Evolutionary conservation across 2,888 invertebrate genomes (phyloP).

Genomic region (Synergus itoensis): DNA sequence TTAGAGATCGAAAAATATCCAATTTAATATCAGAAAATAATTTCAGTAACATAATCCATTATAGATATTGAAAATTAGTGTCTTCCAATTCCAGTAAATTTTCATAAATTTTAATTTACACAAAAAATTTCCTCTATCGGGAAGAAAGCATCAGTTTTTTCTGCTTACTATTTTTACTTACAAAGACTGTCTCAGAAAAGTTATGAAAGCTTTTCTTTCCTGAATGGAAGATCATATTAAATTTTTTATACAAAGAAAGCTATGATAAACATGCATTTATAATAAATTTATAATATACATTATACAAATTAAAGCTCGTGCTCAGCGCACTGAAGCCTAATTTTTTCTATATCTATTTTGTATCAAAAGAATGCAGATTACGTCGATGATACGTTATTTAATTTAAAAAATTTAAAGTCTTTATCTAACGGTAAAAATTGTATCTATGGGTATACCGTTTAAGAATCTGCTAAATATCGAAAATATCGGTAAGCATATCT

Average conservation of each 20-base stretch:
- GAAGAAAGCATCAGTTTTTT: background rate
- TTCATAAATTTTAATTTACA: background rate
- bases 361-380: background rate
- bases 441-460: background rate
- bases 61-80: no score
- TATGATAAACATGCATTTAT: background rate
- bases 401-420: background rate
- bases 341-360: background rate
- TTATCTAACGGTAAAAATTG: background rate
- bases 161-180: background rate
- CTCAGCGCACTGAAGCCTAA: background rate
- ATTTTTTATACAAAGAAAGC: background rate
- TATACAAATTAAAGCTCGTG: background rate
- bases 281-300: background rate
- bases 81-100: no score
- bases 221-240: background rate
- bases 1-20: background rate
- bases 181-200: background rate
- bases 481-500: background rate
- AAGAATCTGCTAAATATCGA: slow-evolving; percentile 11
- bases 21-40: background rate
- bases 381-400: background rate
- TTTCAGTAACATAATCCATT: background rate
- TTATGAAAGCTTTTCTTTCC: background rate
- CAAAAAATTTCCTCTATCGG: background rate